These are phyloP conservation scores for Cyphomyrmex costatus DNA, from an alignment of 1,140 invertebrate genomes.

Conservation along the genomic window DNA sequence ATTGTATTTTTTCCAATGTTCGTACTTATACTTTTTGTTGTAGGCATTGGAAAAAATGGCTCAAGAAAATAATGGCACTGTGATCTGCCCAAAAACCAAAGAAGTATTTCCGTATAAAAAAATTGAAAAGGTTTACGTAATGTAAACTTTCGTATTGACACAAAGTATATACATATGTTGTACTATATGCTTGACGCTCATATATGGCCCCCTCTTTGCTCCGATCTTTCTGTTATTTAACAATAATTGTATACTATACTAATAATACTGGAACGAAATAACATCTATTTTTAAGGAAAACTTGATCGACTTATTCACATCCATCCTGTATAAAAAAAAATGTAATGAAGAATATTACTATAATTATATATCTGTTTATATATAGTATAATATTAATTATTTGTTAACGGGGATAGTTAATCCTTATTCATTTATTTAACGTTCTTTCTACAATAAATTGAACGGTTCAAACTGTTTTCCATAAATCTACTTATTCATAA, in stretches of 20 bases:
- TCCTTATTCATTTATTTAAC: conserved; percentile 78
- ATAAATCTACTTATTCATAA: conserved; percentile 69
- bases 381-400: conserved; percentile 13
- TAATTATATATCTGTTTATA: conserved; percentile 14
- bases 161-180: conserved; percentile 51
- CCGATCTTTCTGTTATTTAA: conserved; percentile 66
- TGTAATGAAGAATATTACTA: conserved; percentile 10
- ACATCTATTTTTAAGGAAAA: conserved; percentile 77
- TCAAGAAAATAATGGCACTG: conserved; percentile 94
- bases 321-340: conserved; percentile 28
- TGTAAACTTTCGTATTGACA: conserved; percentile 89
- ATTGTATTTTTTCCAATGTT: conserved; percentile 11
- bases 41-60: conserved; percentile 96
- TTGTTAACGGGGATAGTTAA: conserved; percentile 47
- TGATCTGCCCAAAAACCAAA: conserved; percentile 97
- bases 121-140: conserved; percentile 98
- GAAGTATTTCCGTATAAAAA: conserved; percentile 95
- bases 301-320: conserved; percentile 53
- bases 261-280: conserved; percentile 70
- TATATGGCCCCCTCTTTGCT: neutral
- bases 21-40: conserved; percentile 79
- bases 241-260: conserved; percentile 62
- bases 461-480: conserved; percentile 68
- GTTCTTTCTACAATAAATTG: conserved; percentile 73
- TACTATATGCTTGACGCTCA: conserved; percentile 68